These are phyloP conservation scores for Polyergus mexicanus DNA, from an alignment of 1,140 invertebrate genomes.

Conservation along the genomic window DNA sequence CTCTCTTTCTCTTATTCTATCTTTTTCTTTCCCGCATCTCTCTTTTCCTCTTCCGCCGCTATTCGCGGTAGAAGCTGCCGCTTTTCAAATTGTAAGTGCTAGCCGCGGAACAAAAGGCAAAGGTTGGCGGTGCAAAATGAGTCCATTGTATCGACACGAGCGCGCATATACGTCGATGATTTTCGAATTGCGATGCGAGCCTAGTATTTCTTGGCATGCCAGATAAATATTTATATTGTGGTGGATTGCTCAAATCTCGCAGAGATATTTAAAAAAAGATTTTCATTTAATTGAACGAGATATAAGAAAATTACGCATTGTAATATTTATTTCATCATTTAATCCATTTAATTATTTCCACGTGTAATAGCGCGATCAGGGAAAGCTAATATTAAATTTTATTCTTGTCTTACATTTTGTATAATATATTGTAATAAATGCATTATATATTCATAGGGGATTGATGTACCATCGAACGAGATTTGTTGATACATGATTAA, in stretches of 20 bases:
- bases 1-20: neutral
- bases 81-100: constrained; percentile 69
- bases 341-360: neutral
- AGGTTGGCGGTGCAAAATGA: constrained; percentile 72
- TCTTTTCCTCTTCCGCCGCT: constrained; percentile 42
- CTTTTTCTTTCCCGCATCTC: neutral
- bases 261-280: neutral
- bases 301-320: neutral
- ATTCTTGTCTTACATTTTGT: too few relatives aligned
- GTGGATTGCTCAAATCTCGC: neutral
- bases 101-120: constrained; percentile 67
- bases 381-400: too few relatives aligned
- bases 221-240: constrained; percentile 51
- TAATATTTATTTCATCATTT: neutral
- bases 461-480: too few relatives aligned
- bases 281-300: neutral
- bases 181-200: constrained; percentile 44
- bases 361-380: too few relatives aligned
- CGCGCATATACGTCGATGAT: constrained; percentile 57
- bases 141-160: constrained; percentile 60
- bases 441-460: too few relatives aligned
- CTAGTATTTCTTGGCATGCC: constrained; percentile 21
- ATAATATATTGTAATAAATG: too few relatives aligned
- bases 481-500: too few relatives aligned
- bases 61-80: constrained; percentile 67